Conservation (phyloP, 1,140 invertebrate species). For the Brachionus calyciflorus region DNA sequence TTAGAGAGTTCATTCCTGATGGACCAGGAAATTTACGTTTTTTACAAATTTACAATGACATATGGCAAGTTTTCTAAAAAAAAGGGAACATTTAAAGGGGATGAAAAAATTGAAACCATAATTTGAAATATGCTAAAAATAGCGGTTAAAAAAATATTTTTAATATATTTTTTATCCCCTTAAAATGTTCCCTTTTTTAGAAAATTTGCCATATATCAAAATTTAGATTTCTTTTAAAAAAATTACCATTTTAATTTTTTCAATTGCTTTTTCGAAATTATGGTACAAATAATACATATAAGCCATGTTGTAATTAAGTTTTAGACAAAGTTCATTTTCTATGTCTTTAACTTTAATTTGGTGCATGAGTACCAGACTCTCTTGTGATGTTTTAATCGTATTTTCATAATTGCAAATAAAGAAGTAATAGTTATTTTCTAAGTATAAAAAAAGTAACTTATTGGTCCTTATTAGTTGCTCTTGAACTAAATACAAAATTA, state of each 20-base stretch:
- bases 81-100: too few species aligned
- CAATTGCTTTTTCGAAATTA: constrained; percentile 21
- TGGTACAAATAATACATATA: constrained; percentile 4
- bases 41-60: too few species aligned
- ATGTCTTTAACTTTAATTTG: constrained; percentile 15
- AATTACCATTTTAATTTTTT: constrained; percentile 14
- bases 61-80: too few species aligned
- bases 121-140: too few species aligned
- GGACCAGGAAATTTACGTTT: too few species aligned
- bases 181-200: too few species aligned
- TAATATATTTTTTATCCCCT: too few species aligned
- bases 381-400: neutral
- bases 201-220: too few species aligned
- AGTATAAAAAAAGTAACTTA: neutral
- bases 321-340: neutral
- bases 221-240: neutral
- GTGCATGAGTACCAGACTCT: neutral
- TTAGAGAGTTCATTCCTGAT: too few species aligned
- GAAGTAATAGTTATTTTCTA: constrained; percentile 21
- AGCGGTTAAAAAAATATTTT: too few species aligned
- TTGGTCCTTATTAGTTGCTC: neutral
- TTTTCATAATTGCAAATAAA: constrained; percentile 13
- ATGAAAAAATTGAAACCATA: too few species aligned
- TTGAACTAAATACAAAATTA: neutral
- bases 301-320: constrained; percentile 23